Base-by-base conservation (phyloP, 1,140 invertebrate species). In the Heterodera schachtii region DNA sequence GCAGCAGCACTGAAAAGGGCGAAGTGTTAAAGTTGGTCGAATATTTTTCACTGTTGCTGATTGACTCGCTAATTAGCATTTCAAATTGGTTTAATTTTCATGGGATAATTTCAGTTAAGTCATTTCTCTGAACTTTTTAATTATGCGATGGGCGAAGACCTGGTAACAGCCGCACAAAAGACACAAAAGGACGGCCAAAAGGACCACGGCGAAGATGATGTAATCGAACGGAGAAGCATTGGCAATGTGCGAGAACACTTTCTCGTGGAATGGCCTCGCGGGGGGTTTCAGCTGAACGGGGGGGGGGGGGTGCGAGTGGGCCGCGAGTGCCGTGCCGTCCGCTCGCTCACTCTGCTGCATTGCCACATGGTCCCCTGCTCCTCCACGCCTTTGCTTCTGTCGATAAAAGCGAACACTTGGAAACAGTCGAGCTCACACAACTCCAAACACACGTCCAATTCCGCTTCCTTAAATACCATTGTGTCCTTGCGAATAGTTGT, bases 211-310 rank as follows among this genome's bases (percentile, higher is more conserved):
- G 13, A 70, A 49, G 70, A 78, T 21, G 47, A 78, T 44, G 57
- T 69, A 78, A 13, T 78, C 77, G 70, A 78, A 78, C 44, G 46
- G 9, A 19, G 77, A 78, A 43, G 64, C 64, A 19, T 49, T 41
- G 31, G 64, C 13, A 31, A 69, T 31, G 31, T 31, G 31, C n/a
- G 19, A 7, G 4, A 78, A 13, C 3, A 78, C 31, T 41, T 78
- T 78, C 47, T 78, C 77, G 60, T 78, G 77, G 11, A 78, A 78
- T 78, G 44, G 43, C 4, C 77, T 9, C 49, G 66, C 16, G n/a
- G 64, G 64, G 3, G 77, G 77, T 46, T 66, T 78, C 44, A 78
- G 60, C 49, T 78, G 69, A 46, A 71, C 31, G 6, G 69, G 69
- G 13, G 6, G 21, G 44, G 19, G 31, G 31, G 31, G 31, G 31